phyloP scores from a whole-genome alignment of 2,797 vertebrate genomes.

The Enteromius argenteus region DNA sequence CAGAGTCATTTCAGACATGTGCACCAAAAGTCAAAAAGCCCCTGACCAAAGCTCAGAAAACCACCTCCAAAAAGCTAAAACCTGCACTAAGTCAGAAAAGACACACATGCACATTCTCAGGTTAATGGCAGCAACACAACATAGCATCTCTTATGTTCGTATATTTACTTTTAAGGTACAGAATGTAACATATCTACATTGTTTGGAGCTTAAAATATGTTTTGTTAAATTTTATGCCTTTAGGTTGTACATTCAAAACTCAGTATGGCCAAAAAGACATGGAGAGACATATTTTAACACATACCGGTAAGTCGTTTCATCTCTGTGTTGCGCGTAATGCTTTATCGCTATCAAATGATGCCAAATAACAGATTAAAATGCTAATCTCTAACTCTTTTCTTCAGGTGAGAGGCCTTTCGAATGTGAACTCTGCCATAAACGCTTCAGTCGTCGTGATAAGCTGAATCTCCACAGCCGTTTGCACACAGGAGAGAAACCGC shows the following conservation, averaged over 20 bases:
- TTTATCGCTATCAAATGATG: not conserved
- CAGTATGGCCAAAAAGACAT: conserved; percentile 98
- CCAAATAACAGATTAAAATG: not conserved
- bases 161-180: not conserved
- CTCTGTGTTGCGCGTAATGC: not conserved
- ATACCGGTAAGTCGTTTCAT: conserved; percentile 84
- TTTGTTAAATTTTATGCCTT: not conserved
- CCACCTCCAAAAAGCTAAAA: conserved; percentile 83
- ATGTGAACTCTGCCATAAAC: conserved; percentile 93
- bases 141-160: not conserved
- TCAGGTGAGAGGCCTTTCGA: conserved; percentile 97
- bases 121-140: conserved; percentile 68
- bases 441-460: conserved; percentile 96
- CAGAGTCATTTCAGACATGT: conserved; percentile 90
- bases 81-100: conserved; percentile 84
- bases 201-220: not conserved
- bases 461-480: conserved; percentile 95
- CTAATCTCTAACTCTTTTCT: not conserved
- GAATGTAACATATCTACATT: not conserved
- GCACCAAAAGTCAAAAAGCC: conserved; percentile 85
- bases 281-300: conserved; percentile 95
- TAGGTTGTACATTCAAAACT: conserved; percentile 97
- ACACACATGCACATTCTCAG: conserved; percentile 91
- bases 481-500: conserved; percentile 95
- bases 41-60: conserved; percentile 83